Conservation (phyloP, 2,797 vertebrate genomes). For the Thripadectes ignobilis region DNA sequence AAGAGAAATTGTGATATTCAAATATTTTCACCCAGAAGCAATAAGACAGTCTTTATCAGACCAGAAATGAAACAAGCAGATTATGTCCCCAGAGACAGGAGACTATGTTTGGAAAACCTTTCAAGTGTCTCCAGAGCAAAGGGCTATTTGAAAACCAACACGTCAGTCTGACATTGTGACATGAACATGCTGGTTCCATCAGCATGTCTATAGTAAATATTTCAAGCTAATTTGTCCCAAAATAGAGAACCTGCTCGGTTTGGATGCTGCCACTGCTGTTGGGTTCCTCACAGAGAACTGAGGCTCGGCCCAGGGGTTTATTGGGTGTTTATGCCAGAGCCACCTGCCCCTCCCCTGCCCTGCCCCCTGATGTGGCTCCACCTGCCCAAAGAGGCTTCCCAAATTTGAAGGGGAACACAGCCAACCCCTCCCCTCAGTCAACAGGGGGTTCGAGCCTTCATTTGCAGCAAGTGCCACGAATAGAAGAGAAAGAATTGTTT, state of each 20-base stretch:
- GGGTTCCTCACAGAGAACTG: background rate
- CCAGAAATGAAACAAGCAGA: slow-evolving; percentile 1
- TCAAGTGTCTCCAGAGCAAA: background rate
- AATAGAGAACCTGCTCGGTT: background rate
- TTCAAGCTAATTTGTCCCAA: background rate
- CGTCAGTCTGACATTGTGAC: background rate
- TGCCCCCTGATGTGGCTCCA: background rate
- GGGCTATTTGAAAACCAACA: background rate
- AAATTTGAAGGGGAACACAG: background rate
- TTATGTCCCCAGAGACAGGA: background rate
- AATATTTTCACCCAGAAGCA: background rate
- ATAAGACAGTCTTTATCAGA: background rate
- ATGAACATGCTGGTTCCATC: background rate
- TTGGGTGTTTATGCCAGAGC: background rate
- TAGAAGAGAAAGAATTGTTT: background rate
- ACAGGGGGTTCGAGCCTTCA: background rate
- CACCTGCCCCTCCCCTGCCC: background rate
- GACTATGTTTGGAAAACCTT: background rate
- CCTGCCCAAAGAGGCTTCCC: background rate
- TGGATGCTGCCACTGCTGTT: background rate
- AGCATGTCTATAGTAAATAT: background rate
- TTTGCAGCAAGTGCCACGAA: background rate
- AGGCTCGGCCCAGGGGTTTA: background rate
- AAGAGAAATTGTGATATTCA: background rate
- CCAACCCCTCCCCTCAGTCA: background rate